Percentiles rank a stretch among this genome's conserved stretches.
phyloP scores from a whole-genome alignment of 2,113 vertebrate species.

The Trematocara stigmaticum region DNA sequence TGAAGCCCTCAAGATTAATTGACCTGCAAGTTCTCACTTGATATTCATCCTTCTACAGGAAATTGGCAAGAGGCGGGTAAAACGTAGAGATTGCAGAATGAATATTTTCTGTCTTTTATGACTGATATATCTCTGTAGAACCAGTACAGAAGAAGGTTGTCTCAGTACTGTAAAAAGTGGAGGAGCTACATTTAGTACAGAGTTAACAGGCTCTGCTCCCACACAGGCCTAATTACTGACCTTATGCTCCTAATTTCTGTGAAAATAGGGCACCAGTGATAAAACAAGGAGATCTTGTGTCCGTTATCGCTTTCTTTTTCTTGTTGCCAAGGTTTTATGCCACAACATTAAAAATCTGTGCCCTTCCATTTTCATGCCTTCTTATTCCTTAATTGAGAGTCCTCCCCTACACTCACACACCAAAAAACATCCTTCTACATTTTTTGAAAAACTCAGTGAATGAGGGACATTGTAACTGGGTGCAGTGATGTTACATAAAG shows the following conservation, averaged over 20 bases:
- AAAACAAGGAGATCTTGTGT: neutral
- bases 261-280: constrained; percentile 40
- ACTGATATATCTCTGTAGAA: neutral
- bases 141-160: neutral
- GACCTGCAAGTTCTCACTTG: neutral
- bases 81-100: neutral
- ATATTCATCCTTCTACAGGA: neutral
- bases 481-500: neutral
- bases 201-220: constrained; percentile 32
- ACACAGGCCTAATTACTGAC: constrained; percentile 45
- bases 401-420: neutral
- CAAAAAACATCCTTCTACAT: neutral
- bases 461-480: neutral
- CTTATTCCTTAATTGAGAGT: neutral
- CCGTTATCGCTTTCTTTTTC: neutral
- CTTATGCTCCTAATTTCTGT: constrained; percentile 48
- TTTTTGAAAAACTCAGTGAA: neutral
- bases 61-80: neutral
- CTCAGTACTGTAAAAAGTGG: neutral
- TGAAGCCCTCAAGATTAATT: constrained; percentile 24
- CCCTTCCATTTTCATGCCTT: neutral
- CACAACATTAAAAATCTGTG: neutral
- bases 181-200: constrained; percentile 18
- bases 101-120: neutral
- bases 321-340: neutral